phyloP scores from a whole-genome alignment of 2,113 vertebrate genomes.

The Corythaixoides concolor region DNA sequence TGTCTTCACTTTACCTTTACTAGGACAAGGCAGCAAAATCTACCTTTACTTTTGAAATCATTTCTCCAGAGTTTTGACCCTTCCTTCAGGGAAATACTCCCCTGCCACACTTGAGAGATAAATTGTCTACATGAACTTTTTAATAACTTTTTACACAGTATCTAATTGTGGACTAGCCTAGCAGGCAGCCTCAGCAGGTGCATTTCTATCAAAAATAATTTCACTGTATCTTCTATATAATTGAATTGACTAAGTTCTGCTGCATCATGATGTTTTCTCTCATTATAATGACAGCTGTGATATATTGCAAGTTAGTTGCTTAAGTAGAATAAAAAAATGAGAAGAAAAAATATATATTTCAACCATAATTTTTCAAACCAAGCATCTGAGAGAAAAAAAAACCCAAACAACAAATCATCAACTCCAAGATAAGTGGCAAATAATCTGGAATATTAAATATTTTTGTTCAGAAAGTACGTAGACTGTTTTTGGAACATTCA shows the following conservation, averaged over 20 bases:
- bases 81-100: not conserved
- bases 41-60: not conserved
- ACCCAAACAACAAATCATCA: not conserved
- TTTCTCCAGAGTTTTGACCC: not conserved
- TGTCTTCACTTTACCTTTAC: not conserved
- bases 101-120: not conserved
- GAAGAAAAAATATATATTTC: not conserved
- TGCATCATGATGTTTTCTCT: slow-evolving; percentile 50
- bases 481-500: not conserved
- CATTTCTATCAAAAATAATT: slow-evolving; percentile 59
- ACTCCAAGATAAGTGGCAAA: not conserved
- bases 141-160: slow-evolving; percentile 46
- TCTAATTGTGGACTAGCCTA: slow-evolving; percentile 41
- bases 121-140: slow-evolving; percentile 41
- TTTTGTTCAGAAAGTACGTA: not conserved
- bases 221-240: slow-evolving; percentile 49
- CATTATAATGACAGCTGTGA: slow-evolving; percentile 64
- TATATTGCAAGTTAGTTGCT: slow-evolving; percentile 25
- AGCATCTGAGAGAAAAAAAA: not conserved
- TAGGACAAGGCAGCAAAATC: not conserved
- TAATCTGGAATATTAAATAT: not conserved
- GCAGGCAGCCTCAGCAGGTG: slow-evolving; percentile 51
- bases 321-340: not conserved
- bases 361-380: not conserved
- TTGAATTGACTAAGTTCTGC: slow-evolving; percentile 62